Percentiles rank a stretch among this genome's conserved stretches.
phyloP scores from a whole-genome alignment of 1,140 invertebrate species.

The Diorhabda carinulata region DNA sequence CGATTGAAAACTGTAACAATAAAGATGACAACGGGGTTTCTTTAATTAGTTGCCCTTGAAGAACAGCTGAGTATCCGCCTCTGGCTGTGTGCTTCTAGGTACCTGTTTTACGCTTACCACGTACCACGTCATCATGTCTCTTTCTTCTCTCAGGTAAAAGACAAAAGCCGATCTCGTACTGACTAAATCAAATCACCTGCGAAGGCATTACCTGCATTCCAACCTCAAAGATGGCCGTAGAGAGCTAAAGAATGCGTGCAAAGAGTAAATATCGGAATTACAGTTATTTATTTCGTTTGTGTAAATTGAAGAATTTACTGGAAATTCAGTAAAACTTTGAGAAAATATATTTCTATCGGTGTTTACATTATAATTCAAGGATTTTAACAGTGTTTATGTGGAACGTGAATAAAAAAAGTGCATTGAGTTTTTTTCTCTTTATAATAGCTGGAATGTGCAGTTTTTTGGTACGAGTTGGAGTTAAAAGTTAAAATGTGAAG shows the following conservation, averaged over 20 bases:
- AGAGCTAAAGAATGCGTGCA: constrained; percentile 34
- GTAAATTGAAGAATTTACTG: background rate
- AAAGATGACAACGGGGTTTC: no score
- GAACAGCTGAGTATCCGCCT: background rate
- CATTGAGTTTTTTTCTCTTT: background rate
- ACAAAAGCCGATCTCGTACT: constrained; percentile 15
- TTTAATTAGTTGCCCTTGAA: no score
- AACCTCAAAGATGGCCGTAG: constrained; percentile 33
- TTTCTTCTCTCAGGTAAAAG: constrained; percentile 15
- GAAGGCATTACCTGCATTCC: constrained; percentile 34
- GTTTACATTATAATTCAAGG: background rate
- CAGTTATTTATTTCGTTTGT: constrained; percentile 23
- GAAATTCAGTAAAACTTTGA: constrained; percentile 1
- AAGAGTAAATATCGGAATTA: constrained; percentile 28
- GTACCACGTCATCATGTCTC: constrained; percentile 3
- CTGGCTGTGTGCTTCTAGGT: background rate
- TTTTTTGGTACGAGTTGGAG: background rate
- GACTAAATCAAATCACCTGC: constrained; percentile 18
- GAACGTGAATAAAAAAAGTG: background rate
- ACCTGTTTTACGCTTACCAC: constrained; percentile 4
- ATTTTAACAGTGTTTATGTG: background rate
- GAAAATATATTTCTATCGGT: no score
- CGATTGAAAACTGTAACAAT: no score
- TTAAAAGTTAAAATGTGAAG: no score
- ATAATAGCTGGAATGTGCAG: background rate